A percentile compares a stretch with the other conserved stretches of the same genome.
Conservation (phyloP, 2,113 vertebrate genomes). For the Fregetta grallaria region DNA sequence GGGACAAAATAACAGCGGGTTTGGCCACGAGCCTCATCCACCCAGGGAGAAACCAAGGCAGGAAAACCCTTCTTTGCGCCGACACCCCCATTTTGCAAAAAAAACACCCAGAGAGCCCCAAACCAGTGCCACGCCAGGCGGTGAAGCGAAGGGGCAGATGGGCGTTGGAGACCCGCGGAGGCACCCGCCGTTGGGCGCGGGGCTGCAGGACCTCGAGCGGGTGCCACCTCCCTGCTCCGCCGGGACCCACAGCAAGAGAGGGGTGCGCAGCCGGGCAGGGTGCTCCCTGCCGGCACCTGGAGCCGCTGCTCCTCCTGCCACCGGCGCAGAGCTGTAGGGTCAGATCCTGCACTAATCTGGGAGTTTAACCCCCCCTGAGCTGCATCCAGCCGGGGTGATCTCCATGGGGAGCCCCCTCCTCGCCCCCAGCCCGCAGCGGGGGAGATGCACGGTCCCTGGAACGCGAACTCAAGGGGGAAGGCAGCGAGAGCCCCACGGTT, state of each 20-base stretch:
- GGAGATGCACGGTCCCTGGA: accelerated
- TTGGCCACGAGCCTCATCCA: background rate
- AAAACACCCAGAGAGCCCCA: background rate
- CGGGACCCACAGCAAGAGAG: background rate
- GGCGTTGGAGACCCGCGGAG: background rate
- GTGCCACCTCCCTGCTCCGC: background rate
- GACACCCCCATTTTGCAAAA: background rate
- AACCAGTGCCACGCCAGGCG: background rate
- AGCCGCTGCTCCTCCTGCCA: background rate
- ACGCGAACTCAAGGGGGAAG: background rate
- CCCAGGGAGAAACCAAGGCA: background rate
- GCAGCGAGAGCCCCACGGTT: background rate
- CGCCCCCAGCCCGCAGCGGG: accelerated
- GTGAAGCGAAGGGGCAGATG: background rate
- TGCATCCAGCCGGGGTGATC: background rate
- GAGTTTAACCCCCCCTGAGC: background rate
- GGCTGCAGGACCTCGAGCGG: background rate
- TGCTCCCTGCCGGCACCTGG: background rate
- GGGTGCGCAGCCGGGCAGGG: background rate
- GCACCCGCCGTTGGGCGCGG: accelerated
- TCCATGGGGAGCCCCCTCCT: background rate
- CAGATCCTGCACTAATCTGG: accelerated
- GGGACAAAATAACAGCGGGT: background rate
- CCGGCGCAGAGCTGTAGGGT: background rate
- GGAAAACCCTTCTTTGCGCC: background rate